These are phyloP conservation scores for Nothoprocta pentlandii DNA, from an alignment of 2,113 vertebrate species.

Conservation along the genomic window DNA sequence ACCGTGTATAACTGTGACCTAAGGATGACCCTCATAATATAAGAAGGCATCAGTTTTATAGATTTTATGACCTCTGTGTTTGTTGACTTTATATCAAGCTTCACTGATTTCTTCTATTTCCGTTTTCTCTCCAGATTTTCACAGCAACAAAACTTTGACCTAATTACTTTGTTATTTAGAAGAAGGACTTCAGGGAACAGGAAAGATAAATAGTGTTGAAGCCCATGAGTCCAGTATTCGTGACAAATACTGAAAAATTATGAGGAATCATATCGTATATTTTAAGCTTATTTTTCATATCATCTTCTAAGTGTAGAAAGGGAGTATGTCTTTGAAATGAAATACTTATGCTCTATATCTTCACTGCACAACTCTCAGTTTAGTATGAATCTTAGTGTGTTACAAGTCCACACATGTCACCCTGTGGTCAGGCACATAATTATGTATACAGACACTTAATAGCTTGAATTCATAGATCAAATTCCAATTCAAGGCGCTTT, in stretches of 20 bases:
- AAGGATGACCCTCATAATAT: neutral
- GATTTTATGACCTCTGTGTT: neutral
- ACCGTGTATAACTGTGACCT: neutral
- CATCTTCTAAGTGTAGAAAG: neutral
- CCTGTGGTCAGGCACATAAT: neutral
- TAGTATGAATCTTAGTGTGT: neutral
- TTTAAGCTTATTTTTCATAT: neutral
- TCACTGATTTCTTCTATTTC: neutral
- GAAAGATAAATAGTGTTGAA: neutral
- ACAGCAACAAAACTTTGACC: neutral
- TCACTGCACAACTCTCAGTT: neutral
- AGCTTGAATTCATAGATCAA: neutral
- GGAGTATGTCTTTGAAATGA: neutral
- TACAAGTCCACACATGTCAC: neutral
- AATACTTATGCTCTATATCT: neutral
- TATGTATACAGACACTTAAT: neutral
- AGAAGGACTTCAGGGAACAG: neutral
- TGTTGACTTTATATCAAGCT: neutral
- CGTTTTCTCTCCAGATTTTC: neutral
- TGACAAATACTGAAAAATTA: neutral
- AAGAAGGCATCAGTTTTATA: neutral
- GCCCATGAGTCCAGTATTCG: neutral
- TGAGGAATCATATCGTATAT: neutral
- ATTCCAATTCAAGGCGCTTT: neutral
- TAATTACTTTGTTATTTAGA: neutral